A percentile compares a stretch with the other conserved stretches of the same genome.
phyloP scores from a whole-genome alignment of 2,888 invertebrate genomes.

The Punctoribates punctum region DNA sequence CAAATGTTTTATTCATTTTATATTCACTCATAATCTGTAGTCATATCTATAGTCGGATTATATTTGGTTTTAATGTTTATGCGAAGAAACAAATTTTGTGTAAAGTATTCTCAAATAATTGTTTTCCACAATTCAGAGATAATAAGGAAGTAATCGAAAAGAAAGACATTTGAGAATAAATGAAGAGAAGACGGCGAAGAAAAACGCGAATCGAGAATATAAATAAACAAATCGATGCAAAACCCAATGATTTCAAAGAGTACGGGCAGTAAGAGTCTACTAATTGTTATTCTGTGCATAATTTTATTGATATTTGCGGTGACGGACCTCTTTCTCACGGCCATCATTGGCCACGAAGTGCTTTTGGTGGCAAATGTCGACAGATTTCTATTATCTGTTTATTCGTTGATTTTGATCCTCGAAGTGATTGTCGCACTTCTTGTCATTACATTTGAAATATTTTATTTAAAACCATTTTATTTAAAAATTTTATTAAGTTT shows the following conservation, averaged over 20 bases:
- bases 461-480: slow-evolving; percentile 11
- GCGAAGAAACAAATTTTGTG: too few relatives aligned
- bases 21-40: too few relatives aligned
- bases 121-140: background rate
- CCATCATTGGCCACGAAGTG: slow-evolving; percentile 10
- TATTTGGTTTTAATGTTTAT: slow-evolving; percentile 4
- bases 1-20: too few relatives aligned
- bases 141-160: slow-evolving; percentile 21
- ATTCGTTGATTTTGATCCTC: slow-evolving; percentile 16
- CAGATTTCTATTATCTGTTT: slow-evolving; percentile 3
- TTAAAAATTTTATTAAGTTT: slow-evolving; percentile 9
- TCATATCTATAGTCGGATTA: background rate
- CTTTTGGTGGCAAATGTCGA: background rate
- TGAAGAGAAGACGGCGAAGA: background rate
- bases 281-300: slow-evolving; percentile 1
- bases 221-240: slow-evolving; percentile 22
- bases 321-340: slow-evolving; percentile 1
- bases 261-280: background rate
- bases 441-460: slow-evolving; percentile 13
- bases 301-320: slow-evolving; percentile 12
- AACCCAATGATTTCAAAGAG: background rate
- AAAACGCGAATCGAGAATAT: background rate
- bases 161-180: background rate
- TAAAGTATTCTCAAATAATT: background rate
- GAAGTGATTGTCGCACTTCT: slow-evolving; percentile 22